Conservation (phyloP, 92 coral and sea anemone species). For the Parazoanthus swiftii region DNA sequence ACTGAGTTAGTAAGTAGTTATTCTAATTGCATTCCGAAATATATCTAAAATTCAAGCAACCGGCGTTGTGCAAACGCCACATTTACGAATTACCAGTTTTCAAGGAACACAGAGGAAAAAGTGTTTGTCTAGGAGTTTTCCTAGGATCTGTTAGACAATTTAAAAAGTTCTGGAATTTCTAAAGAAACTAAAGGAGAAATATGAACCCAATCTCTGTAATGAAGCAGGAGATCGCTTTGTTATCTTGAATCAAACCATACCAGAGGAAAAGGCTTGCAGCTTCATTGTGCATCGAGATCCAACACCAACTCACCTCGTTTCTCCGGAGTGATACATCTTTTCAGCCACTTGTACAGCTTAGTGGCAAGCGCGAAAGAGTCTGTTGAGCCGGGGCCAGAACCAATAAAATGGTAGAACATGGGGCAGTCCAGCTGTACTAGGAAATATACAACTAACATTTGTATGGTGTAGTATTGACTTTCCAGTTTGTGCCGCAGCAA, state of each 20-base stretch:
- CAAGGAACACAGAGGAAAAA: no score
- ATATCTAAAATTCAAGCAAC: no score
- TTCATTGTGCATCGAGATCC: neutral
- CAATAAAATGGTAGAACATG: conserved; percentile 76
- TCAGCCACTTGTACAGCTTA: conserved; percentile 60
- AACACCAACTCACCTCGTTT: neutral
- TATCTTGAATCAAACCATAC: neutral
- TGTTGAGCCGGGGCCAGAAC: conserved; percentile 76
- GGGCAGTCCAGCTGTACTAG: conserved; percentile 53
- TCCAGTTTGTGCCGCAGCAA: no score
- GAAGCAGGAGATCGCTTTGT: neutral
- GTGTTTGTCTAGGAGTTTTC: no score
- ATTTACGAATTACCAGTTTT: no score
- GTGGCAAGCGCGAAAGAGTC: conserved; percentile 48
- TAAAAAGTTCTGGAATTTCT: neutral
- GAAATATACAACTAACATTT: neutral
- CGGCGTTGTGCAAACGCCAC: no score
- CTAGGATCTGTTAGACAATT: no score
- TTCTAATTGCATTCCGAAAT: no score
- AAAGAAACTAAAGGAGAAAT: neutral
- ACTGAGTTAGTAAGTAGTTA: no score
- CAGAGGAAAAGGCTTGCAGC: no score
- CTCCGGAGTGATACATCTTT: conserved; percentile 33
- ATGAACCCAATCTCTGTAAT: neutral
- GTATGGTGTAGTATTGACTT: no score